Percentiles rank a stretch among this genome's conserved stretches.
Conservation (phyloP, 2,113 vertebrate genomes). For the Myrmecobius fasciatus region DNA sequence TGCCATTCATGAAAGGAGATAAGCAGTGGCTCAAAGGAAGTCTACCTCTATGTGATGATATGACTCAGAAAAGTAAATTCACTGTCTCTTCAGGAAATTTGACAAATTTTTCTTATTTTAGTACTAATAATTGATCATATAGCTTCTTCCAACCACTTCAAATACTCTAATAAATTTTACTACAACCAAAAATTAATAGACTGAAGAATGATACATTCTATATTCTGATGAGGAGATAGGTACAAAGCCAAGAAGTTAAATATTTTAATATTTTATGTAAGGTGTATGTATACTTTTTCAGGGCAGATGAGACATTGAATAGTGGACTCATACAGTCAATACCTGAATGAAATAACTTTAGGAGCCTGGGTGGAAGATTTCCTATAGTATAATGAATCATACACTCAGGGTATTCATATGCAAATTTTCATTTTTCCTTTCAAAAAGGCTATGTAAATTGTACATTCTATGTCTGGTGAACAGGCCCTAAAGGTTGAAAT, state of each 20-base stretch:
- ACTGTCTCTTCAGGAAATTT: not conserved
- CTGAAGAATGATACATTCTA: not conserved
- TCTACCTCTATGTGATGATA: not conserved
- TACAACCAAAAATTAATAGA: not conserved
- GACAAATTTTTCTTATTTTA: not conserved
- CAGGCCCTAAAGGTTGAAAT: constrained; percentile 71
- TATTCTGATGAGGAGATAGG: not conserved
- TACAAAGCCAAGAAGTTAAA: not conserved
- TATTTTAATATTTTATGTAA: not conserved
- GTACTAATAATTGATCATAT: not conserved
- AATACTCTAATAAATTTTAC: not conserved
- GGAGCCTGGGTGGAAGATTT: not conserved
- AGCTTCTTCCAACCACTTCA: not conserved
- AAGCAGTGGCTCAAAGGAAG: not conserved
- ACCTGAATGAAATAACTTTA: not conserved
- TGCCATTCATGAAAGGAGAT: not conserved
- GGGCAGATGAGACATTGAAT: not conserved
- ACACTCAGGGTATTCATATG: constrained; percentile 52
- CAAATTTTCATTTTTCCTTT: constrained; percentile 71
- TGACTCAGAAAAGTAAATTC: not conserved
- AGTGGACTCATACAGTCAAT: not conserved
- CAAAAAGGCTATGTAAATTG: constrained; percentile 58
- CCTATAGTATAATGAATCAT: not conserved
- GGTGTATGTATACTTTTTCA: not conserved
- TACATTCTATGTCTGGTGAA: constrained; percentile 60